Evolutionary conservation across 2,113 vertebrate species (phyloP).

Genomic region (Zosterops hypoxanthus): DNA sequence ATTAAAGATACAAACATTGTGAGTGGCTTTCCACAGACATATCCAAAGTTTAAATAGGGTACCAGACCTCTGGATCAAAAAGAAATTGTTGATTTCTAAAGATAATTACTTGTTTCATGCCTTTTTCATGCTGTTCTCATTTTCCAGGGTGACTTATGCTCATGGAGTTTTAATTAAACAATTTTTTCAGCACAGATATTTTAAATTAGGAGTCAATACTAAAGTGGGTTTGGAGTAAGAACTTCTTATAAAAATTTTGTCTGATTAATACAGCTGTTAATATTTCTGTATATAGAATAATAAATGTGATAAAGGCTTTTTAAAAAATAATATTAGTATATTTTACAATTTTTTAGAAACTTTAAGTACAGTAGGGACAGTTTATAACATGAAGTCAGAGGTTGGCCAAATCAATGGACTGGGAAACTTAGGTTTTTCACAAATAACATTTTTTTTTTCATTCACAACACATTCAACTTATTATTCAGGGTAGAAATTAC

Average conservation of each 20-base stretch:
- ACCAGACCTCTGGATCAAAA: not conserved
- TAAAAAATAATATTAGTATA: not conserved
- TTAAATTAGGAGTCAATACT: not conserved
- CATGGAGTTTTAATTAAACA: not conserved
- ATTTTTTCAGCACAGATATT: not conserved
- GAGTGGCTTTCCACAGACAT: not conserved
- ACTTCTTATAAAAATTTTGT: not conserved
- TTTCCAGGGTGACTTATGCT: not conserved
- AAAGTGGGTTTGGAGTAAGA: not conserved
- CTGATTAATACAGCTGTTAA: not conserved
- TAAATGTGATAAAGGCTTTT: not conserved
- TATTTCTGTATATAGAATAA: not conserved
- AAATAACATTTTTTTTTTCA: not conserved
- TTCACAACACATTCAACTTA: not conserved
- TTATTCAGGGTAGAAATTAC: not conserved
- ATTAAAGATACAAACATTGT: not conserved
- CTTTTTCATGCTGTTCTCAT: accelerated
- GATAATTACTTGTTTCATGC: accelerated
- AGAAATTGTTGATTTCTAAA: not conserved
- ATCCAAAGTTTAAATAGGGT: not conserved
- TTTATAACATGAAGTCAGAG: not conserved
- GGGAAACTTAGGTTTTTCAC: not conserved
- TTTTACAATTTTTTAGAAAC: not conserved
- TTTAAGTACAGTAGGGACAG: not conserved
- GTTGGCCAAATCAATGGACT: not conserved